Evolutionary conservation across 2,113 vertebrate species (phyloP).

Genomic region (Chamaetylas fuelleborni): DNA sequence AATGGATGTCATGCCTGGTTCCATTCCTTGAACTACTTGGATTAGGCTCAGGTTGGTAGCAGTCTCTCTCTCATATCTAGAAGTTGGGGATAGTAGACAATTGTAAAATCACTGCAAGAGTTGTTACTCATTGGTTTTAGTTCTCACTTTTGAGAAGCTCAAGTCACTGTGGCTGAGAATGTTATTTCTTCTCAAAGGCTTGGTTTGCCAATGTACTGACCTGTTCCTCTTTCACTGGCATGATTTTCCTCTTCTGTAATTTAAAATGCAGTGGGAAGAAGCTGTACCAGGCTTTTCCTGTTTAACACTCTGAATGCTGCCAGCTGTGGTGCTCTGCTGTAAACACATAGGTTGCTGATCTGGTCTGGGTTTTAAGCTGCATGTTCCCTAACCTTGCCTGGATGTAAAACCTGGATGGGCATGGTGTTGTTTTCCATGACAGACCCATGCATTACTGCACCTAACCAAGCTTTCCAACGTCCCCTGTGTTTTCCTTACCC

Average conservation of each 20-base stretch:
- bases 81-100: fast-evolving
- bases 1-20: background rate
- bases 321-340: background rate
- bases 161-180: background rate
- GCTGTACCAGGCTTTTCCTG: background rate
- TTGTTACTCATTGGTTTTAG: background rate
- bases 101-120: background rate
- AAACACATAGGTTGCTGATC: background rate
- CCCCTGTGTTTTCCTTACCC: background rate
- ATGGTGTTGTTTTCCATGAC: background rate
- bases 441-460: background rate
- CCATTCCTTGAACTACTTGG: background rate
- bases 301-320: background rate
- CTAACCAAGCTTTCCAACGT: background rate
- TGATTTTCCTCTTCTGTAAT: background rate
- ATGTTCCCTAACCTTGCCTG: background rate
- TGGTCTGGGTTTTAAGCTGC: background rate
- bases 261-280: background rate
- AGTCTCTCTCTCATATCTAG: background rate
- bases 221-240: background rate
- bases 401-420: background rate
- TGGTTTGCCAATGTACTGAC: background rate
- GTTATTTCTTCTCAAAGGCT: background rate
- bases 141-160: background rate
- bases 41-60: background rate